Conservation (phyloP, 2,888 invertebrate genomes). For the Teleiodes luculella region DNA sequence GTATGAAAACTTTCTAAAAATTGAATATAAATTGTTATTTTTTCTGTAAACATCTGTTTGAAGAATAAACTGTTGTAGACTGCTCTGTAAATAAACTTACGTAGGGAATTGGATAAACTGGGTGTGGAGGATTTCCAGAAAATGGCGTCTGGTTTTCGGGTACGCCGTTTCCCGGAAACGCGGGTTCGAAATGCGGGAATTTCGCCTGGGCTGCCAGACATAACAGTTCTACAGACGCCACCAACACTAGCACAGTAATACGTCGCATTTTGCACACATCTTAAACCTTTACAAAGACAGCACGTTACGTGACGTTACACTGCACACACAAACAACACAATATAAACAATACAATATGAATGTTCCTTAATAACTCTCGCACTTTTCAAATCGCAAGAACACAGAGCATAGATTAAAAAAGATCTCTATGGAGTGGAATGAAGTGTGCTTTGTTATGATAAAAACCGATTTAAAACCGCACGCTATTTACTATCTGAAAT, state of each 20-base stretch:
- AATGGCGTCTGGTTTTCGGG: not conserved
- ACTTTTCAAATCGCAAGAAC: too few species aligned
- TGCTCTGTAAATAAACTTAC: not conserved
- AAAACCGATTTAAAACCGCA: not conserved
- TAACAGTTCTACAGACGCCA: not conserved
- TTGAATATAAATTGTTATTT: too few species aligned
- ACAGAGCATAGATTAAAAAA: too few species aligned
- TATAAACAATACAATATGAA: not conserved
- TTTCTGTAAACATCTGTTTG: too few species aligned
- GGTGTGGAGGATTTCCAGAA: not conserved
- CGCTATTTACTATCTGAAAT: too few species aligned
- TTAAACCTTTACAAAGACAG: not conserved
- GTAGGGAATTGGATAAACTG: not conserved
- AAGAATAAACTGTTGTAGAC: too few species aligned
- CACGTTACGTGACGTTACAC: not conserved
- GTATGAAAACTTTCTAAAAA: too few species aligned
- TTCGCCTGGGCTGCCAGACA: not conserved
- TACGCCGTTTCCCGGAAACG: not conserved
- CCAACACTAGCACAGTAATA: constrained; percentile 12
- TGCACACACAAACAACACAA: not conserved
- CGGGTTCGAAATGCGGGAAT: not conserved
- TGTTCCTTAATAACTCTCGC: not conserved
- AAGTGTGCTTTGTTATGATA: too few species aligned
- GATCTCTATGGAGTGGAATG: too few species aligned
- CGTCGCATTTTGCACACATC: constrained; percentile 10